Conservation (phyloP, 2,797 vertebrate genomes). For the Chromobotia macracanthus region DNA sequence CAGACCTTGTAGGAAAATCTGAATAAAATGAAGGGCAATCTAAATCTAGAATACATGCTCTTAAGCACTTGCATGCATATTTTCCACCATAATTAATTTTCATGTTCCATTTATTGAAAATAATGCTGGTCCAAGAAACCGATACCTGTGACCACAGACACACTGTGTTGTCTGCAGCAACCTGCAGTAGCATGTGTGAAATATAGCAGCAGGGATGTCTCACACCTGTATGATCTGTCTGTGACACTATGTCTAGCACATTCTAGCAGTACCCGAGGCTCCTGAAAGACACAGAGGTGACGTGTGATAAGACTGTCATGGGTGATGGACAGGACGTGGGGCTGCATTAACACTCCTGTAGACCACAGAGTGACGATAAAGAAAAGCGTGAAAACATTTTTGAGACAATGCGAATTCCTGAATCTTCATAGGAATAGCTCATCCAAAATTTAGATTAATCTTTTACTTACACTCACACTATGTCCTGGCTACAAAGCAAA, state of each 20-base stretch:
- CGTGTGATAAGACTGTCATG: conserved; percentile 14
- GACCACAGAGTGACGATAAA: neutral
- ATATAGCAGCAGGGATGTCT: conserved; percentile 9
- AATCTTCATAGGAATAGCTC: neutral
- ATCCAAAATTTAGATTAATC: neutral
- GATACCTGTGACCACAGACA: neutral
- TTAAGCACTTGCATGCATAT: neutral
- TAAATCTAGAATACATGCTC: too few species aligned
- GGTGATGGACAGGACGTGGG: neutral
- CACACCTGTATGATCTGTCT: conserved; percentile 32
- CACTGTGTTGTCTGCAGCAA: neutral
- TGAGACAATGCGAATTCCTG: neutral
- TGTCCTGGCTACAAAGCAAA: too few species aligned
- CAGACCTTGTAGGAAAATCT: neutral
- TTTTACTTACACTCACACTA: too few species aligned
- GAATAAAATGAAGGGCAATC: too few species aligned
- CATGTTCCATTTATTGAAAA: neutral
- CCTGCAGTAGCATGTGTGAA: conserved; percentile 21
- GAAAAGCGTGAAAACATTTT: conserved; percentile 14
- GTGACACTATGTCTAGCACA: conserved; percentile 21
- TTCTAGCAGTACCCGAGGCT: conserved; percentile 7
- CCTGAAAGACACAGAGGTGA: conserved; percentile 1
- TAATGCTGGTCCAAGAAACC: too few species aligned
- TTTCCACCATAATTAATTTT: neutral
- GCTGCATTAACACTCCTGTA: neutral